Percentiles rank a stretch among this genome's conserved stretches.
These are phyloP conservation scores for Xenopus laevis DNA, from an alignment of 2,113 vertebrate species.

Conservation along the genomic window DNA sequence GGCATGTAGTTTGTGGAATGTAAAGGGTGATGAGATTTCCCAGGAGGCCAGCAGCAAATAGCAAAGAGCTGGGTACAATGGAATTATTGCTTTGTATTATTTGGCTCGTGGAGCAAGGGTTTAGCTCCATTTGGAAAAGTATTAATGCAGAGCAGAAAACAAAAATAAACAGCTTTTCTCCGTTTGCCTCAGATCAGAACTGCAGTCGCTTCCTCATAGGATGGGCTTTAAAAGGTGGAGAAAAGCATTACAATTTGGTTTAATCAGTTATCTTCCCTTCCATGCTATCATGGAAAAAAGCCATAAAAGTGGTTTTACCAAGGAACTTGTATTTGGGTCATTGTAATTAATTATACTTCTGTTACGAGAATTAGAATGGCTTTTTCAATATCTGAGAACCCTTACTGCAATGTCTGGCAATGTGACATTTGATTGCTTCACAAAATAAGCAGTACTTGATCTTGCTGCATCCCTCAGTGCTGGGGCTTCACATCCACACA, in stretches of 20 bases:
- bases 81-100: conserved; percentile 53
- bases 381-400: too few species aligned
- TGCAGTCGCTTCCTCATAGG: too few species aligned
- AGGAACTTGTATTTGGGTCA: conserved; percentile 6
- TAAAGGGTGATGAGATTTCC: conserved; percentile 70
- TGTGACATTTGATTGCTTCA: too few species aligned
- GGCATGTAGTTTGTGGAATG: conserved; percentile 58
- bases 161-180: too few species aligned
- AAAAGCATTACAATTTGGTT: conserved; percentile 9
- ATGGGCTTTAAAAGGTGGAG: conserved; percentile 6
- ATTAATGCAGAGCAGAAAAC: background rate
- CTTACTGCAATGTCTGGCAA: too few species aligned
- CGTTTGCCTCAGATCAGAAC: too few species aligned
- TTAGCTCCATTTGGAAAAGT: conserved; percentile 42
- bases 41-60: conserved; percentile 70
- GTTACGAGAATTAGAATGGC: too few species aligned
- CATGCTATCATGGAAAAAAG: background rate
- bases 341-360: too few species aligned
- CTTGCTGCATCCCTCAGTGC: too few species aligned
- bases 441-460: too few species aligned
- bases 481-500: too few species aligned
- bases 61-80: conserved; percentile 63
- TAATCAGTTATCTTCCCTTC: conserved; percentile 20
- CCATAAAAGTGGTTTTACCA: conserved; percentile 7
- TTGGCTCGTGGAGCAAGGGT: conserved; percentile 53